phyloP scores from a whole-genome alignment of 2,888 invertebrate species.

The Oxystoma pomonae region DNA sequence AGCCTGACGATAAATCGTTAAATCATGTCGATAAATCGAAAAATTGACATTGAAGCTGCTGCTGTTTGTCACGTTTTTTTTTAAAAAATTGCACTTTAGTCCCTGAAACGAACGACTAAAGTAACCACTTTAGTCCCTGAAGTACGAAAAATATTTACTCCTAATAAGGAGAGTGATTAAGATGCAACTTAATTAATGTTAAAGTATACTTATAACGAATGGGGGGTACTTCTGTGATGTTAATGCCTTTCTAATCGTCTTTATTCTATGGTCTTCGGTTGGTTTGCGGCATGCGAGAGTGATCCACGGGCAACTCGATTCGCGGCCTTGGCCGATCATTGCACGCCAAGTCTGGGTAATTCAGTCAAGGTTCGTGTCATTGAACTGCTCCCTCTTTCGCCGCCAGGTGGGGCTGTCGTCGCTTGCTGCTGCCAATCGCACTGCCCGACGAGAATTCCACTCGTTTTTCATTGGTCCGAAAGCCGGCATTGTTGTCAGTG shows the following conservation, averaged over 20 bases:
- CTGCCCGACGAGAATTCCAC: slow-evolving; percentile 42
- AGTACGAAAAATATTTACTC: no score
- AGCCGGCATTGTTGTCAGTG: slow-evolving; percentile 68
- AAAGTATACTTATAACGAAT: no score
- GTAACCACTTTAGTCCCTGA: no score
- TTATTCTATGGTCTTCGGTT: neutral
- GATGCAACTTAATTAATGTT: no score
- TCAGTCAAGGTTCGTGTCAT: slow-evolving; percentile 85
- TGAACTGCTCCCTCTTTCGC: slow-evolving; percentile 56
- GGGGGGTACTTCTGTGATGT: no score
- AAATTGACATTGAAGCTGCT: no score
- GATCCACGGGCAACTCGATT: slow-evolving; percentile 14
- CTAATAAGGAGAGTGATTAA: no score
- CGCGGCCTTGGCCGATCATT: slow-evolving; percentile 46
- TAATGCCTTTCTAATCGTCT: neutral
- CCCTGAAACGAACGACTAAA: no score
- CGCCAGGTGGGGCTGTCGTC: slow-evolving; percentile 38
- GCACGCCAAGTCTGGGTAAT: slow-evolving; percentile 63
- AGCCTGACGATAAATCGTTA: no score
- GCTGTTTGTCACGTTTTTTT: no score
- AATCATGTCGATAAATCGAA: no score
- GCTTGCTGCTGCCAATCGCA: slow-evolving; percentile 39
- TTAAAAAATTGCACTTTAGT: no score
- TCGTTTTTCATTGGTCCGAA: slow-evolving; percentile 50
- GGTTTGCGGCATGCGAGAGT: slow-evolving; percentile 15